These are phyloP conservation scores for Sceloporus undulatus DNA, from an alignment of 2,113 vertebrate genomes.

Conservation along the genomic window DNA sequence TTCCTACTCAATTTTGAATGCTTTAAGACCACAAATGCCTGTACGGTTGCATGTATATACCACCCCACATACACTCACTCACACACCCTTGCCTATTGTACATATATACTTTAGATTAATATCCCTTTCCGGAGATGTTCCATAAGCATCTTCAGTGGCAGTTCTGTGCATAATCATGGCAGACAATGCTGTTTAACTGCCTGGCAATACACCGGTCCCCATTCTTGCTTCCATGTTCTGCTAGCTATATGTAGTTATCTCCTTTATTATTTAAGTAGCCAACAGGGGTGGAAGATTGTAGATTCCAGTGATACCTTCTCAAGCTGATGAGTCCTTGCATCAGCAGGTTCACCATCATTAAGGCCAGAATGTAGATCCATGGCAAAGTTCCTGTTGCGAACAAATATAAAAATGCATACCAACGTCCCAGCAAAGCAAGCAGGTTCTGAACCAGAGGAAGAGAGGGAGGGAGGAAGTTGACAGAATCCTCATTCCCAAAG, in stretches of 20 bases:
- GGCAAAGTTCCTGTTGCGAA: slow-evolving; percentile 62
- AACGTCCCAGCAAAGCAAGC: slow-evolving; percentile 71
- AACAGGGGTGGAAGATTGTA: slow-evolving; percentile 67
- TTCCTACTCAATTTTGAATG: slow-evolving; percentile 3
- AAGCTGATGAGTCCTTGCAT: slow-evolving; percentile 60
- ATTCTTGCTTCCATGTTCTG: slow-evolving; percentile 71
- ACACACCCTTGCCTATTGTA: slow-evolving; percentile 56
- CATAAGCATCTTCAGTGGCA: slow-evolving; percentile 74
- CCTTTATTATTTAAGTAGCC: slow-evolving; percentile 70
- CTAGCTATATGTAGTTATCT: slow-evolving; percentile 35
- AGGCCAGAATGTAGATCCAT: slow-evolving; percentile 48
- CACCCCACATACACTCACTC: slow-evolving; percentile 50
- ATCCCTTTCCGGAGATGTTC: slow-evolving; percentile 80
- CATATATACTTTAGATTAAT: slow-evolving; percentile 78
- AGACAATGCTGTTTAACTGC: slow-evolving; percentile 71
- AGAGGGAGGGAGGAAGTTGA: slow-evolving; percentile 61
- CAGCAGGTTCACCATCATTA: slow-evolving; percentile 71
- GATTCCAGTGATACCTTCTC: slow-evolving; percentile 68
- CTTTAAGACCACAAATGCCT: slow-evolving; percentile 14
- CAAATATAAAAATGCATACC: slow-evolving; percentile 71
- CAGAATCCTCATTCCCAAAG: slow-evolving; percentile 66
- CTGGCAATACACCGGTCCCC: slow-evolving; percentile 69
- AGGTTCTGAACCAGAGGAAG: slow-evolving; percentile 67
- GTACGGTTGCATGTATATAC: slow-evolving; percentile 23
- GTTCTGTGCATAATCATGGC: slow-evolving; percentile 73